A percentile compares a stretch with the other conserved stretches of the same genome.
Conservation (phyloP, 2,113 vertebrate species). For the Urocitellus parryii region DNA sequence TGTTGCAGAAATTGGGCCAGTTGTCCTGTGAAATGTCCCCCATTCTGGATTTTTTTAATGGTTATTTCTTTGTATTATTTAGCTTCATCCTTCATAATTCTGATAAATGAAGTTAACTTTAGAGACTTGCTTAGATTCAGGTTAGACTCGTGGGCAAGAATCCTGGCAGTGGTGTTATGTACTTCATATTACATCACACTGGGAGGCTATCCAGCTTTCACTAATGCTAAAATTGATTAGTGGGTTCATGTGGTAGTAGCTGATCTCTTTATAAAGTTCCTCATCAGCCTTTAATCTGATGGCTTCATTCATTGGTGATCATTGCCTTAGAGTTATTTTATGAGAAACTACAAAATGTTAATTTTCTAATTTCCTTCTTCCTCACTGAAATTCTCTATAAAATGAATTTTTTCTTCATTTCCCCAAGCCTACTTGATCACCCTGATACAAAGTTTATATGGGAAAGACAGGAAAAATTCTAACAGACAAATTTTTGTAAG, state of each 20-base stretch:
- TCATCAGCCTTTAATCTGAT: background rate
- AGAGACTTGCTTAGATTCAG: background rate
- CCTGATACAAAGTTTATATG: background rate
- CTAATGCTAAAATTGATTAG: background rate
- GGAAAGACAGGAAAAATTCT: background rate
- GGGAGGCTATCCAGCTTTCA: too few relatives aligned
- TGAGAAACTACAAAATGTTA: constrained; percentile 25
- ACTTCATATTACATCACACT: too few relatives aligned
- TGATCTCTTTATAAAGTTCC: background rate
- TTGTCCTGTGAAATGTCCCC: background rate
- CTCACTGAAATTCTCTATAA: background rate
- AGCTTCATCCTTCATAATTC: background rate
- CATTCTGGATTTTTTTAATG: too few relatives aligned
- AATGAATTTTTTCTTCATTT: constrained; percentile 17
- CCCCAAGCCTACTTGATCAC: background rate
- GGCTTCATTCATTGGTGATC: background rate
- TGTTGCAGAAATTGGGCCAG: background rate
- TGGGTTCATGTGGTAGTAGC: background rate
- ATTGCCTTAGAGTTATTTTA: background rate
- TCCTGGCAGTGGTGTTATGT: too few relatives aligned
- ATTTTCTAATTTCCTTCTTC: constrained; percentile 29
- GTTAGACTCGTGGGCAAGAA: too few relatives aligned
- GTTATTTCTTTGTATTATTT: constrained; percentile 14
- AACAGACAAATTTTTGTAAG: background rate
- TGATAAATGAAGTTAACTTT: constrained; percentile 32